phyloP scores from a whole-genome alignment of 2,113 vertebrate genomes.

The Xyliphius kryptos region DNA sequence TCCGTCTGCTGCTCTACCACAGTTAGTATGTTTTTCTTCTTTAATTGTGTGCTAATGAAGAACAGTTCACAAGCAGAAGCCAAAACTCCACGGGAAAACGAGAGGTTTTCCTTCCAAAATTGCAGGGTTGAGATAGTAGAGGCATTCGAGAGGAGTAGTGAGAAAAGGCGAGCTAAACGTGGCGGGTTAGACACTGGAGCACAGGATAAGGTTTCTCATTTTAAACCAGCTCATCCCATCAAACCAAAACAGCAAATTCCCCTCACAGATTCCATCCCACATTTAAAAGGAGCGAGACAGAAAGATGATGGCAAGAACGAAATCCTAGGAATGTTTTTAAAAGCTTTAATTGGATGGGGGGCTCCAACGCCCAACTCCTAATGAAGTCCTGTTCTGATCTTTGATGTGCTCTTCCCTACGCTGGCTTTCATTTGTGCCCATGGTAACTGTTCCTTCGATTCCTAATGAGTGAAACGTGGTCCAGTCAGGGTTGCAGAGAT shows the following conservation, averaged over 20 bases:
- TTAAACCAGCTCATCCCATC: background rate
- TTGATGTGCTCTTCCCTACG: slow-evolving; percentile 41
- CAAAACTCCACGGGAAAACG: slow-evolving; percentile 26
- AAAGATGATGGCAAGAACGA: slow-evolving; percentile 16
- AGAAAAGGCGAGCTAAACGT: background rate
- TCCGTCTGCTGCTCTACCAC: slow-evolving; percentile 3
- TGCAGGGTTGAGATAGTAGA: slow-evolving; percentile 30
- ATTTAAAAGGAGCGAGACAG: slow-evolving; percentile 4
- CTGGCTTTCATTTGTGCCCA: slow-evolving; percentile 47
- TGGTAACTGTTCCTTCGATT: slow-evolving; percentile 42
- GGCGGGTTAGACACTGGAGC: too few species aligned
- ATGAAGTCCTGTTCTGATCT: slow-evolving; percentile 44
- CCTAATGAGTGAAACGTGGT: slow-evolving; percentile 26
- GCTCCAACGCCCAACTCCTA: slow-evolving; percentile 32
- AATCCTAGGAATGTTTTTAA: slow-evolving; percentile 41
- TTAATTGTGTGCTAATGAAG: slow-evolving; percentile 41
- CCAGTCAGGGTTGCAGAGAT: slow-evolving; percentile 32
- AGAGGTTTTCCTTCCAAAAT: slow-evolving; percentile 36
- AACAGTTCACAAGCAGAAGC: slow-evolving; percentile 38
- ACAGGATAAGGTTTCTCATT: background rate
- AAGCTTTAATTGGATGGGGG: slow-evolving; percentile 41
- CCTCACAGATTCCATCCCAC: slow-evolving; percentile 14
- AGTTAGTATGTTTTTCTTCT: slow-evolving; percentile 29
- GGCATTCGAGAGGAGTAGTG: slow-evolving; percentile 5
- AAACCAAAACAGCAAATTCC: background rate